These are phyloP conservation scores for Tenthredo scrophulariae DNA, from an alignment of 2,888 invertebrate genomes.

Conservation along the genomic window DNA sequence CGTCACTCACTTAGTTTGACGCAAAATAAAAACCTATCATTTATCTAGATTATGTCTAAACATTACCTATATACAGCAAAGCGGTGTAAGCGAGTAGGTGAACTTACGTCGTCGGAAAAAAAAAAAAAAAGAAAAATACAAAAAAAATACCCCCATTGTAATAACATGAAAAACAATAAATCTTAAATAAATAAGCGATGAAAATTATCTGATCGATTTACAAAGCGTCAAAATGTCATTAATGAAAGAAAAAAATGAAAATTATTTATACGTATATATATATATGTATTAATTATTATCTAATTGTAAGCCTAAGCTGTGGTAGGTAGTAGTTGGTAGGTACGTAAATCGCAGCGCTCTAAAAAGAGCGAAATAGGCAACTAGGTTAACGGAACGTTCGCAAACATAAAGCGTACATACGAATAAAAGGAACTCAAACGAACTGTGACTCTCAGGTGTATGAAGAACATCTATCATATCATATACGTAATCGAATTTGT, in stretches of 20 bases:
- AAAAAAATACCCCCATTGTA: no score
- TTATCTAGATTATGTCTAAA: constrained; percentile 14
- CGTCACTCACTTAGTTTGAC: background rate
- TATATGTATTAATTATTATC: background rate
- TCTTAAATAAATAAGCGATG: no score
- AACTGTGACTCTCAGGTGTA: no score
- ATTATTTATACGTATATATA: background rate
- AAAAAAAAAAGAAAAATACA: no score
- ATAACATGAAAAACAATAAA: no score
- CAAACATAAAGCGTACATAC: background rate
- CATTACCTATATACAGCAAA: no score
- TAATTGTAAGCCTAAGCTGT: constrained; percentile 11
- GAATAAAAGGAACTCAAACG: background rate
- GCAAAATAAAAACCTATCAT: background rate
- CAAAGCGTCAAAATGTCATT: background rate
- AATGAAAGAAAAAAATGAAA: background rate
- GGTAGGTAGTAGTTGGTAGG: no score
- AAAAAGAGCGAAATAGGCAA: constrained; percentile 5
- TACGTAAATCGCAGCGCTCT: background rate
- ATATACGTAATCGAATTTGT: no score
- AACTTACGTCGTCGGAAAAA: no score
- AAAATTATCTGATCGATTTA: no score
- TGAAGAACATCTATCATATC: no score
- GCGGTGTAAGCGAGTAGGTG: no score
- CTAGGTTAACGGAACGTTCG: background rate